Evolutionary conservation across 2,797 vertebrate genomes (phyloP).

Genomic region (Melanotaenia nigrans): DNA sequence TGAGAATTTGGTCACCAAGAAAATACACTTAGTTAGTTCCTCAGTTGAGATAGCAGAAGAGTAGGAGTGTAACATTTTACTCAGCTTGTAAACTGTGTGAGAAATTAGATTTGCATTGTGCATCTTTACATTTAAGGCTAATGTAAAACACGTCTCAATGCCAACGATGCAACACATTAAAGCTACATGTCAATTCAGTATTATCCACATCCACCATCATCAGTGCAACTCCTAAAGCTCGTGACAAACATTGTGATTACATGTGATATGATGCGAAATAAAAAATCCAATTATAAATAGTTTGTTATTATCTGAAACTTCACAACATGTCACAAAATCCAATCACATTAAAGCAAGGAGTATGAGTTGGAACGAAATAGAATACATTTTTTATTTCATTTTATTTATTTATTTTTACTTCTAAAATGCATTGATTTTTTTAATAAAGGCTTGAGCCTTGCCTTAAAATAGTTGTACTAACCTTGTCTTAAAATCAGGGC

Average conservation of each 20-base stretch:
- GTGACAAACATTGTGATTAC: too few relatives aligned
- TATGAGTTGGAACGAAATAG: too few relatives aligned
- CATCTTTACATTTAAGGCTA: background rate
- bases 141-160: background rate
- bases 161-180: background rate
- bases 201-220: background rate
- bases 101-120: conserved; percentile 40
- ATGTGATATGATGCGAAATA: too few relatives aligned
- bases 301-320: too few relatives aligned
- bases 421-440: too few relatives aligned
- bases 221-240: background rate
- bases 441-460: background rate
- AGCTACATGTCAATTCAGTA: background rate
- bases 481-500: too few relatives aligned
- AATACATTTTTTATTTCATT: too few relatives aligned
- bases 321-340: too few relatives aligned
- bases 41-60: conserved; percentile 21
- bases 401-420: too few relatives aligned
- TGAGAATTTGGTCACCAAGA: conserved; percentile 9
- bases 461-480: background rate
- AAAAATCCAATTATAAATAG: too few relatives aligned
- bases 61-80: conserved; percentile 9
- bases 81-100: conserved; percentile 34
- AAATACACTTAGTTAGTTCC: conserved; percentile 26
- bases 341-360: too few relatives aligned